Evolutionary conservation across 2,888 invertebrate genomes (phyloP), one percentile per base, ranked within the genome.

Genomic region (Mesoligia furuncula): DNA sequence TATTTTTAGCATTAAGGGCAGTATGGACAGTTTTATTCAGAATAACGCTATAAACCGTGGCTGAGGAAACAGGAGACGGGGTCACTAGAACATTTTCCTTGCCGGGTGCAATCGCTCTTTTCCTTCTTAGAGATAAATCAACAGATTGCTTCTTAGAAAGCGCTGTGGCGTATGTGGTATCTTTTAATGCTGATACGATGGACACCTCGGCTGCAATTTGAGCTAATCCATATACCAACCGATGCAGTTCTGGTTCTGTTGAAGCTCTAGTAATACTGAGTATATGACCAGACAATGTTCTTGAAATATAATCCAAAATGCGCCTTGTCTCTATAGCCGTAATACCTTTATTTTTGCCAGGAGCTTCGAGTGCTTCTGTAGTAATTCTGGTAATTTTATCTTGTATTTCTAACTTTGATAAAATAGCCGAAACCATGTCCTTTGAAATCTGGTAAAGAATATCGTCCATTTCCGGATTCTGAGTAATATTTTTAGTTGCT

Each of bases 351-450:
- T 92, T 94, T 90, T 94, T 95, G 0, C 96, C 96, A 7, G 96
- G 94, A 5, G 96, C 96, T 87, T 96, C 95, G 8, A 96, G 90
- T 20, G 96, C 96, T 85, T 96, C 96, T 85, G 92, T 93, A 6
- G 96, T 96, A 36, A 96, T 94, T 90, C 95, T 93, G 6, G 96
- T 96, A 59, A 96, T 95, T 93, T 96, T 96, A 81, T 96, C 96
- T 90, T 96, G 96, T 66, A 95, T 93, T 90, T 96, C 96, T 77
- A 96, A 89, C 82, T 96, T 96, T 0, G 94, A 92, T 79, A 96
- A 90, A 77, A 96, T 96, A 54, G 96, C 92, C n/a, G 95, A 93
- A 45, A 96, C 95, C 57, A 96, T 89, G 77, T 96, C 95, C 85
- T 96, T 96, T 0, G 96, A 95, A 84, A 96, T 93, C 85, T 95